Conservation (phyloP, 2,888 invertebrate genomes). For the Epsilonema sp. region DNA sequence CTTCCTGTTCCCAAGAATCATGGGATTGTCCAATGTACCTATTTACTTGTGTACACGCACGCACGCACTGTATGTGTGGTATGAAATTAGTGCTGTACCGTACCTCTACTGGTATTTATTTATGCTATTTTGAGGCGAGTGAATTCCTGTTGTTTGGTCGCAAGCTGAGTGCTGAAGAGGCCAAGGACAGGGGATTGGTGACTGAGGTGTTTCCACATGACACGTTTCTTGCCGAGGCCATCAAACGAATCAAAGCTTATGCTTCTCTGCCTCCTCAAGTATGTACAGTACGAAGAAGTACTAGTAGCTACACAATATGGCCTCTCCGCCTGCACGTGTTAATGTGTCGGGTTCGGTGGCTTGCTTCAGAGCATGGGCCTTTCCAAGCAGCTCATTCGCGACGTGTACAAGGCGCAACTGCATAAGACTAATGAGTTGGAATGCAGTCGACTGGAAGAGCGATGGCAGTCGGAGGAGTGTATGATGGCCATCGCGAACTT, state of each 20-base stretch:
- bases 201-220: constrained; percentile 48
- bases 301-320: no score
- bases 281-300: no score
- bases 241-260: constrained; percentile 26
- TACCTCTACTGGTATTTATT: neutral
- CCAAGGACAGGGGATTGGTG: constrained; percentile 52
- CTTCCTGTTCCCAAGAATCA: constrained; percentile 56
- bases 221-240: constrained; percentile 10
- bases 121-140: constrained; percentile 33
- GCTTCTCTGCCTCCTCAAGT: constrained; percentile 32
- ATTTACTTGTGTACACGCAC: neutral
- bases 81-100: neutral
- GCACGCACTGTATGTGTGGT: neutral
- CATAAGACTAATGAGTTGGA: constrained; percentile 38
- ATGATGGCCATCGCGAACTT: constrained; percentile 42
- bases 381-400: constrained; percentile 50
- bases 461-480: constrained; percentile 48
- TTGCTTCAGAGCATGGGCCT: constrained; percentile 41
- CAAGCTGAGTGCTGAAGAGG: constrained; percentile 58
- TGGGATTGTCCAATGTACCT: constrained; percentile 54
- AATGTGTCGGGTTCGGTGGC: constrained; percentile 5
- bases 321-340: no score
- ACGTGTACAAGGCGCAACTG: constrained; percentile 30
- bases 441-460: constrained; percentile 42
- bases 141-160: constrained; percentile 46